phyloP scores from a whole-genome alignment of 2,888 invertebrate genomes.

The Andrena chrysosceles region DNA sequence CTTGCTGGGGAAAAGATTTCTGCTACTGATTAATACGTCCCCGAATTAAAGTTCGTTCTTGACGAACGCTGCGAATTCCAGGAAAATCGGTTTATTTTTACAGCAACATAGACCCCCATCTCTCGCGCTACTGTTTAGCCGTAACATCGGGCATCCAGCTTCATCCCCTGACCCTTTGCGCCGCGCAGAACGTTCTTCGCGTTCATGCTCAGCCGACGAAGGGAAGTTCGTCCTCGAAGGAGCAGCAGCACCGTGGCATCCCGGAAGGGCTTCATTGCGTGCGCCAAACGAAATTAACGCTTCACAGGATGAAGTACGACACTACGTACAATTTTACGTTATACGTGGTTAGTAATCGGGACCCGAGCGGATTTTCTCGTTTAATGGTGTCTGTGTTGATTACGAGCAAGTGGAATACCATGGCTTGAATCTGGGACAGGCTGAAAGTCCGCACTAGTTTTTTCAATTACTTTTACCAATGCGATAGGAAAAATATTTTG shows the following conservation, averaged over 20 bases:
- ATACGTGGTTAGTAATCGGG: slow-evolving; percentile 80
- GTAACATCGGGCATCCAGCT: slow-evolving; percentile 81
- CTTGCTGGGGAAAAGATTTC: background rate
- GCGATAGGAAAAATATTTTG: too few relatives aligned
- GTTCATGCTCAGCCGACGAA: slow-evolving; percentile 69
- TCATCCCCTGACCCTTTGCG: slow-evolving; percentile 83
- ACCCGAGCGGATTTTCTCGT: background rate
- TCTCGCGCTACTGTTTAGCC: slow-evolving; percentile 82
- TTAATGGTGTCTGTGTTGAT: background rate
- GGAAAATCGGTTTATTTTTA: slow-evolving; percentile 57
- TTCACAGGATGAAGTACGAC: slow-evolving; percentile 82
- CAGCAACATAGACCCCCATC: slow-evolving; percentile 81
- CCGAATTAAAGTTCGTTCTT: background rate
- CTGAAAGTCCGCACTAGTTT: background rate
- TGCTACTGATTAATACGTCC: background rate
- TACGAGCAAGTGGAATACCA: background rate
- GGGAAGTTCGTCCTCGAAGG: slow-evolving; percentile 67
- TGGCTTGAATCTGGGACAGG: background rate
- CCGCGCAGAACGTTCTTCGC: slow-evolving; percentile 80
- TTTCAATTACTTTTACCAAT: too few relatives aligned
- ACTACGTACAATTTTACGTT: slow-evolving; percentile 83
- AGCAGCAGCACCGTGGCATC: slow-evolving; percentile 74
- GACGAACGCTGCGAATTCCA: background rate
- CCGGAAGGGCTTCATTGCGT: slow-evolving; percentile 83
- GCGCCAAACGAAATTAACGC: slow-evolving; percentile 81